Percentiles rank a stretch among this genome's conserved stretches.
Conservation (phyloP, 2,888 invertebrate species). For the Hyalella azteca region DNA sequence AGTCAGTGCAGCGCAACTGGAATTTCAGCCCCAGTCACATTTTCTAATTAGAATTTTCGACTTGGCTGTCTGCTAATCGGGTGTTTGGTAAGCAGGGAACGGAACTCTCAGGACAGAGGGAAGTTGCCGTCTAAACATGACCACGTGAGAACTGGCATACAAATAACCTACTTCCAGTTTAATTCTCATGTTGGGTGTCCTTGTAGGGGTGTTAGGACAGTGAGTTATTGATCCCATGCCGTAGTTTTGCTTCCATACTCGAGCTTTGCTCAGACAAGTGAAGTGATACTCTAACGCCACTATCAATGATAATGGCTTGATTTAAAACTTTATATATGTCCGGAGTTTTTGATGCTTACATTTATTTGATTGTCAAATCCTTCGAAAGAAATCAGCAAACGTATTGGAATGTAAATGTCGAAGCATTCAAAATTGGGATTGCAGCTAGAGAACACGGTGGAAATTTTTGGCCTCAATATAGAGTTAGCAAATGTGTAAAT, state of each 20-base stretch:
- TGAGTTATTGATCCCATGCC: conserved; percentile 24
- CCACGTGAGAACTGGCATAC: conserved; percentile 16
- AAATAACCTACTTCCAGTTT: conserved; percentile 34
- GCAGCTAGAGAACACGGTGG: no score
- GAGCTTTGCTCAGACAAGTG: neutral
- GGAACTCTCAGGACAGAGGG: conserved; percentile 29
- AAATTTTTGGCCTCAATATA: no score
- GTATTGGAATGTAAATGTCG: no score
- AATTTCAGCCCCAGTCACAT: conserved; percentile 19
- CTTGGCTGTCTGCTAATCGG: conserved; percentile 32
- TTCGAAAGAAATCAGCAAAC: no score
- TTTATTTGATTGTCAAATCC: no score
- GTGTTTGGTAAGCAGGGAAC: conserved; percentile 35
- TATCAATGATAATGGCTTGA: no score
- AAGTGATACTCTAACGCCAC: neutral
- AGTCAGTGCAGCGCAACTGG: neutral
- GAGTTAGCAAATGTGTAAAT: no score
- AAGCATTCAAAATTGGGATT: no score
- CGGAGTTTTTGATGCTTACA: no score
- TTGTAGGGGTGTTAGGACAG: conserved; percentile 34
- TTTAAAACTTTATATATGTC: no score
- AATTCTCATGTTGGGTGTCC: conserved; percentile 34
- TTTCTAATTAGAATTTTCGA: conserved; percentile 37
- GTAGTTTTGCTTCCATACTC: neutral
- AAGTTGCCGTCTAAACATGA: conserved; percentile 34